These are phyloP conservation scores for Drosophila sp. DNA, from an alignment of 1,140 invertebrate genomes.

Conservation along the genomic window DNA sequence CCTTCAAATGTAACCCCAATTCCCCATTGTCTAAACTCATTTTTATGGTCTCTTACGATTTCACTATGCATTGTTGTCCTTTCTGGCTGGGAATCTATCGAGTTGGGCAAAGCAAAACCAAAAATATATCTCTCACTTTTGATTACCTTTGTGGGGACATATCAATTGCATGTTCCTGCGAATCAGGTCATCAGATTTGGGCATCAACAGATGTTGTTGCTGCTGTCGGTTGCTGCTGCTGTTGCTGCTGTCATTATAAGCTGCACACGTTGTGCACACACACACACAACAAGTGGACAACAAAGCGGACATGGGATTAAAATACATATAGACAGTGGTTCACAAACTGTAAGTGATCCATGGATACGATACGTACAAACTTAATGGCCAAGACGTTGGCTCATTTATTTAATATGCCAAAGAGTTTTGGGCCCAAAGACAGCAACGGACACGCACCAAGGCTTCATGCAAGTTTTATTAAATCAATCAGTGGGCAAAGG, in stretches of 20 bases:
- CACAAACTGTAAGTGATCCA: slow-evolving; percentile 52
- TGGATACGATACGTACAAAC: slow-evolving; percentile 35
- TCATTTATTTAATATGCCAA: slow-evolving; percentile 64
- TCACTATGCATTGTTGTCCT: background rate
- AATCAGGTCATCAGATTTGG: slow-evolving; percentile 78
- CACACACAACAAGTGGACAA: background rate
- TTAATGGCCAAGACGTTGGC: slow-evolving; percentile 52
- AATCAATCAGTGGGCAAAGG: slow-evolving; percentile 74
- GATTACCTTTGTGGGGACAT: slow-evolving; percentile 61
- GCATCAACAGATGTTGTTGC: slow-evolving; percentile 49
- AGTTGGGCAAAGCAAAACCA: slow-evolving; percentile 20
- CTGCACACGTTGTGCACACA: slow-evolving; percentile 22
- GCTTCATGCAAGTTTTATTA: slow-evolving; percentile 77
- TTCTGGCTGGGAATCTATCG: slow-evolving; percentile 34
- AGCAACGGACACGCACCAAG: slow-evolving; percentile 21
- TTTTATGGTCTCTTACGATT: slow-evolving; percentile 9
- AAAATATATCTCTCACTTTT: slow-evolving; percentile 19
- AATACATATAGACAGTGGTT: slow-evolving; percentile 24
- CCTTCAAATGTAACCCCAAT: background rate
- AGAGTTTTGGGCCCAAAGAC: slow-evolving; percentile 46
- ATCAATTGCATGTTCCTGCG: slow-evolving; percentile 71
- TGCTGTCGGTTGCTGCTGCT: background rate
- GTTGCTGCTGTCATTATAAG: slow-evolving; percentile 33
- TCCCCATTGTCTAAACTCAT: background rate
- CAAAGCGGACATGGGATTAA: slow-evolving; percentile 47